A percentile compares a stretch with the other conserved stretches of the same genome.
Evolutionary conservation across 1,140 invertebrate genomes (phyloP).

Genomic region (Euura lappo): DNA sequence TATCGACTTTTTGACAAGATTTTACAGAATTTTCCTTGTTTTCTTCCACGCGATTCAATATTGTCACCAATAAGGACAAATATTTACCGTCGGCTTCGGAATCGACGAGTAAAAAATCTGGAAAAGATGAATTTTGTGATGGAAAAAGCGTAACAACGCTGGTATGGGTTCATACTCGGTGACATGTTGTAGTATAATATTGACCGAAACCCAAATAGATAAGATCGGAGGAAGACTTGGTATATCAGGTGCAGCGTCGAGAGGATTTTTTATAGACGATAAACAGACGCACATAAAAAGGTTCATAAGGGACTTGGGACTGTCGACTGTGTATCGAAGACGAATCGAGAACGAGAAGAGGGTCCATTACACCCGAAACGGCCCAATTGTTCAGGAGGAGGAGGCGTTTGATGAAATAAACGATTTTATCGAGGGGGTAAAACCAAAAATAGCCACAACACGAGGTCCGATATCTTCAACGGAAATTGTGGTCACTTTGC

Average conservation of each 20-base stretch:
- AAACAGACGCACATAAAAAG: conserved; percentile 21
- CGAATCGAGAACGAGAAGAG: neutral
- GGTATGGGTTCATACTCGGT: no score
- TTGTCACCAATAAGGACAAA: no score
- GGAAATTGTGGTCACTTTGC: neutral
- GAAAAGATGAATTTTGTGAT: no score
- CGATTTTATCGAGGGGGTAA: neutral
- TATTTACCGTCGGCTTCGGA: no score
- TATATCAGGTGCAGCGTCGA: neutral
- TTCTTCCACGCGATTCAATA: no score
- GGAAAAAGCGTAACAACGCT: no score
- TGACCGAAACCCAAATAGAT: neutral
- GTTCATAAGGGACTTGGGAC: conserved; percentile 17
- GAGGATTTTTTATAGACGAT: neutral
- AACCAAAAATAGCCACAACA: neutral
- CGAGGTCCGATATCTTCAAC: no score
- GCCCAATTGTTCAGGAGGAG: neutral
- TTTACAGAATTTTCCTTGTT: no score
- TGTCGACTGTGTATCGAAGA: neutral
- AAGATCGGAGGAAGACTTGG: neutral
- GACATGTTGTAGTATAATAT: no score
- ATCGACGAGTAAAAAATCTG: no score
- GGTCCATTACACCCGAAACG: neutral
- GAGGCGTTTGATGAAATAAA: neutral
- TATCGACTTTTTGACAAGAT: no score